These are phyloP conservation scores for Dasyornis broadbenti DNA, from an alignment of 2,113 vertebrate species.

Conservation along the genomic window DNA sequence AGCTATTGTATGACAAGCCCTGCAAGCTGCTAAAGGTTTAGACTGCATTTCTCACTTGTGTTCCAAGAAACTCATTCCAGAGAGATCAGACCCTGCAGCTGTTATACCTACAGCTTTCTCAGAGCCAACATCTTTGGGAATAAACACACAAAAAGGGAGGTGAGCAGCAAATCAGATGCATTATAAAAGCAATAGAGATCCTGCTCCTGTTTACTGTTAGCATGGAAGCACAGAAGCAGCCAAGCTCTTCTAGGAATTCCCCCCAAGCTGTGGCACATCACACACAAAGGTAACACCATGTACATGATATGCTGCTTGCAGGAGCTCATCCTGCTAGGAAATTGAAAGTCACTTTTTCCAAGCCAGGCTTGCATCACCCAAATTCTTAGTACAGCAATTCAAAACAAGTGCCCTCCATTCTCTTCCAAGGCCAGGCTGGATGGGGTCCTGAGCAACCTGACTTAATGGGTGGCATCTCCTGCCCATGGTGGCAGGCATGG, in stretches of 20 bases:
- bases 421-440: not conserved
- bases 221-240: not conserved
- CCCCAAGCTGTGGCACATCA: not conserved
- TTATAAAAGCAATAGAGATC: not conserved
- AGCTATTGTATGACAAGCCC: not conserved
- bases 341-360: not conserved
- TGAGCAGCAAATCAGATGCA: not conserved
- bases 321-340: not conserved
- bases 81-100: conserved; percentile 3
- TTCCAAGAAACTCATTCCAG: not conserved
- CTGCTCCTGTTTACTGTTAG: not conserved
- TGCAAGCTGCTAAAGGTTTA: not conserved
- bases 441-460: not conserved
- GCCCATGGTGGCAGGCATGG: not conserved
- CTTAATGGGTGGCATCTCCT: not conserved
- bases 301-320: not conserved
- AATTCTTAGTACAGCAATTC: not conserved
- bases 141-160: not conserved
- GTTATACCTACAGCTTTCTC: not conserved
- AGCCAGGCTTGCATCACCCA: not conserved
- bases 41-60: not conserved
- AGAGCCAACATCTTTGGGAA: not conserved
- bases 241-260: not conserved
- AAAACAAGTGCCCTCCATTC: not conserved
- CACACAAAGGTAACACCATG: not conserved